Percentiles rank a stretch among this genome's conserved stretches.
Evolutionary conservation across 2,888 invertebrate species (phyloP).

Genomic region (Anoncus sp.): DNA sequence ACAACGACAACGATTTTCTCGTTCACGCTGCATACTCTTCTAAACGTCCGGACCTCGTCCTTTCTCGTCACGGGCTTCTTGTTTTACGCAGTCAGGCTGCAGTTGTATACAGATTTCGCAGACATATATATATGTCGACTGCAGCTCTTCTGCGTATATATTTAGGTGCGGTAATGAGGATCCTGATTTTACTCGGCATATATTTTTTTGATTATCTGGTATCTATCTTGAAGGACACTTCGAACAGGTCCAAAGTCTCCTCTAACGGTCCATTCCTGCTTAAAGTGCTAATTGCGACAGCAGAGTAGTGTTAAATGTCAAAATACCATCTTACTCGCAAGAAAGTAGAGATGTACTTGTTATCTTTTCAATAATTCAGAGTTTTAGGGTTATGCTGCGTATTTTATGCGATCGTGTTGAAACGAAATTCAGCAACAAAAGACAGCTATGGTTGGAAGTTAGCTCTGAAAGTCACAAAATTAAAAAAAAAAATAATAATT

Average conservation of each 20-base stretch:
- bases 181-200: not conserved
- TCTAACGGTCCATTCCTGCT: too few relatives aligned
- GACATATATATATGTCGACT: not conserved
- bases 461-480: too few relatives aligned
- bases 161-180: not conserved
- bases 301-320: too few relatives aligned
- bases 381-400: too few relatives aligned
- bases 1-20: conserved; percentile 54
- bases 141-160: not conserved
- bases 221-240: not conserved
- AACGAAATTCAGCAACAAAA: too few relatives aligned
- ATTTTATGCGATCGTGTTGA: too few relatives aligned
- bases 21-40: conserved; percentile 57
- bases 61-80: conserved; percentile 39
- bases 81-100: conserved; percentile 45
- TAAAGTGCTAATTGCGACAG: too few relatives aligned
- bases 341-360: too few relatives aligned
- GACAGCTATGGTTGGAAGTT: too few relatives aligned
- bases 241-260: not conserved
- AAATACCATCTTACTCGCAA: too few relatives aligned
- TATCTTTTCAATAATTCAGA: too few relatives aligned
- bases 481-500: too few relatives aligned
- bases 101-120: conserved; percentile 6
- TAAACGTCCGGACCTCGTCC: conserved; percentile 50
- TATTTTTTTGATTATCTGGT: conserved; percentile 3